Evolutionary conservation across 2,888 invertebrate genomes (phyloP), one percentile per base, ranked within the genome.

Genomic region (Patella pellucida): DNA sequence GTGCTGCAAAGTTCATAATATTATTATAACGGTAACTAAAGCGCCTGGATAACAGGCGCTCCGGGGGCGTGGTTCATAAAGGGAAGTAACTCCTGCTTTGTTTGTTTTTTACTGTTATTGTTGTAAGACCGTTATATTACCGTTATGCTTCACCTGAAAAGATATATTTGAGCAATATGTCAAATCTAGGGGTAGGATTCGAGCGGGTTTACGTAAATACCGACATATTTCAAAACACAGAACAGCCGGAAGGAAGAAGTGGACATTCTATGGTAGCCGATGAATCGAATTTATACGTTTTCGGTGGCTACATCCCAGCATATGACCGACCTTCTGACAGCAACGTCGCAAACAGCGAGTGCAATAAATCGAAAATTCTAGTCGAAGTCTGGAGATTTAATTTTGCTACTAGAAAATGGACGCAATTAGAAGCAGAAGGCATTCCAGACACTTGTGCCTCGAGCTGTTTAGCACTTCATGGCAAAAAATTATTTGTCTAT

Each of bases 331-430:
- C 19, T 2, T 14, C 3, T 7, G 71, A 72, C 52, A 68, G 68
- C 27, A 41, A 7, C 75, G 41, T 41, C 69, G 76, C 77, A 23
- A 67, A 79, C 70, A 79, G 78, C 72, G 81, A 78, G 1, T 77
- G 80, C 7, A 54, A 71, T 9, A 68, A 76, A 41, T 79, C 78
- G 12, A 68, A 75, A 5, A 82, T 83, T 19, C 69, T 83, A 52
- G 86, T 82, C 52, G 96, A 96, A 91, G 91, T 97, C 9, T 97
- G 97, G 97, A 94, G 94, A 88, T 97, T 94, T 90, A 96, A 96
- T 89, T 94, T 95, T 86, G 94, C 95, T 3, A 94, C 94, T 1
- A 93, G 93, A 75, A 93, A 93, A 82, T 97, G 97, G 97, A 94
- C 93, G 78, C 93, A 94, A 88, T 92, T 95, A 75, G 92, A 80